Percentiles rank a stretch among this genome's conserved stretches.
Conservation (phyloP, 2,113 vertebrate species). For the Poicephalus gulielmi region DNA sequence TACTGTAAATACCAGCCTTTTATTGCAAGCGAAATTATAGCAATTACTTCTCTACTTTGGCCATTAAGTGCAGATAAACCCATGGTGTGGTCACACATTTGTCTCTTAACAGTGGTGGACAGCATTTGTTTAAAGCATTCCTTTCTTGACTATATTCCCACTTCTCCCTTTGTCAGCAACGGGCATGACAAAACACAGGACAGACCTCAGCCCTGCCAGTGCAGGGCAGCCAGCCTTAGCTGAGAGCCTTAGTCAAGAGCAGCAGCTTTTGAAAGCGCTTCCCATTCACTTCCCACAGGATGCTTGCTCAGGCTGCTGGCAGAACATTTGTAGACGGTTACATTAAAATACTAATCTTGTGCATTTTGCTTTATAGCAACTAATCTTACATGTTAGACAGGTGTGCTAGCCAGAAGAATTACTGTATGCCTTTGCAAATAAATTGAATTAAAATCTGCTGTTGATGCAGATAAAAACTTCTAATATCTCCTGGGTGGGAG, state of each 20-base stretch:
- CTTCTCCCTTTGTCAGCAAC: not conserved
- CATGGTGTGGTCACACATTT: not conserved
- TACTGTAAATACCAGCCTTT: not conserved
- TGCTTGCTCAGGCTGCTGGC: not conserved
- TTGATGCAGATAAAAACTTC: not conserved
- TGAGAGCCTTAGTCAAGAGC: not conserved
- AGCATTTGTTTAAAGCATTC: not conserved
- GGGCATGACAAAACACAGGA: accelerated
- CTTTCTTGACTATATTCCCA: not conserved
- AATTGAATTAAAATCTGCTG: not conserved
- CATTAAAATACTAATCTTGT: not conserved
- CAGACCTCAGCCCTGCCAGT: not conserved
- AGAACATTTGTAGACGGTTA: not conserved
- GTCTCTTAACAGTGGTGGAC: not conserved
- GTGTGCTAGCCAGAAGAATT: not conserved
- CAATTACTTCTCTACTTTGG: not conserved
- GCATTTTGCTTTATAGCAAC: not conserved
- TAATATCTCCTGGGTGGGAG: not conserved
- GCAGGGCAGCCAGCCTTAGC: not conserved
- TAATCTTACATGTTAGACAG: not conserved
- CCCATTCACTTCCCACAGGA: not conserved
- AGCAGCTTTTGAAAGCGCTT: not conserved
- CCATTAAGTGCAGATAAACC: not conserved
- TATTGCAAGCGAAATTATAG: not conserved
- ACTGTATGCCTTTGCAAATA: not conserved